These are phyloP conservation scores for Drosophila buzzatii DNA, from an alignment of 2,888 invertebrate genomes.

Conservation along the genomic window DNA sequence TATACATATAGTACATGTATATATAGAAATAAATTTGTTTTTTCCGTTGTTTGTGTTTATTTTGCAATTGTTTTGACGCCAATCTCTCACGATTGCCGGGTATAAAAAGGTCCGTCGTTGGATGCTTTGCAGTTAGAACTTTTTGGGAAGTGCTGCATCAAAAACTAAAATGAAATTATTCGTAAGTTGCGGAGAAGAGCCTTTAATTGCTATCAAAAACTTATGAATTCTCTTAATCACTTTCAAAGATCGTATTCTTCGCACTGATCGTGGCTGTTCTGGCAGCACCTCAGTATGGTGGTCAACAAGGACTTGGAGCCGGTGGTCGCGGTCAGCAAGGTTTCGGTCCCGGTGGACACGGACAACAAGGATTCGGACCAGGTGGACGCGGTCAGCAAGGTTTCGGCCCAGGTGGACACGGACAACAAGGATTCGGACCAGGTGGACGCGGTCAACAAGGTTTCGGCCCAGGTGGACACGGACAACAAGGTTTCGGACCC, in stretches of 20 bases:
- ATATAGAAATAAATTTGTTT: constrained; percentile 18
- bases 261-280: constrained; percentile 65
- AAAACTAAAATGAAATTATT: constrained; percentile 66
- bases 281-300: constrained; percentile 33
- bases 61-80: constrained; percentile 6
- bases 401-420: constrained; percentile 33
- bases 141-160: constrained; percentile 30
- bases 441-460: constrained; percentile 30
- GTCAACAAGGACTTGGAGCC: constrained; percentile 10
- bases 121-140: constrained; percentile 38
- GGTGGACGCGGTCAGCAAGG: constrained; percentile 47
- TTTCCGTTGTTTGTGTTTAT: constrained; percentile 35
- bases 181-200: constrained; percentile 44
- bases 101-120: constrained; percentile 48
- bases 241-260: constrained; percentile 58
- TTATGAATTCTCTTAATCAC: neutral
- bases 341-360: constrained; percentile 32
- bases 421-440: constrained; percentile 38
- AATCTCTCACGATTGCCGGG: constrained; percentile 8
- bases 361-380: constrained; percentile 39
- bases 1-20: neutral
- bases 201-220: neutral
- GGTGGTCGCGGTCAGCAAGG: constrained; percentile 43
- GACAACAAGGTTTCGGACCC: constrained; percentile 28
- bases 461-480: constrained; percentile 24